These are phyloP conservation scores for Hepsetus odoe DNA, from an alignment of 2,113 vertebrate species.

Conservation along the genomic window DNA sequence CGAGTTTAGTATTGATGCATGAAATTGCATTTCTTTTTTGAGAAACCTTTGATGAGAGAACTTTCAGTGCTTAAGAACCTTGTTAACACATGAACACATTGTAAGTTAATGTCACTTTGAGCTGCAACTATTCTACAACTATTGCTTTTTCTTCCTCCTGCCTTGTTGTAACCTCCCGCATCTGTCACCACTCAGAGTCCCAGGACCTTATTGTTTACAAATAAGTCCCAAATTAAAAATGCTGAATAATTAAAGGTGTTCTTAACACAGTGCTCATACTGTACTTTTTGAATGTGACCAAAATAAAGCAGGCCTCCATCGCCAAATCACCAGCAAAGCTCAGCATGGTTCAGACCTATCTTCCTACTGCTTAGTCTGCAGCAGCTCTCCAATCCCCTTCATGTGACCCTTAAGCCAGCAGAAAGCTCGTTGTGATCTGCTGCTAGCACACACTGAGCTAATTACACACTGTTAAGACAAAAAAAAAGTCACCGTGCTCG, in stretches of 20 bases:
- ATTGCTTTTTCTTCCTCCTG: too few relatives aligned
- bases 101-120: too few relatives aligned
- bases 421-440: conserved; percentile 42
- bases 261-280: background rate
- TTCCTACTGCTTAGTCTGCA: conserved; percentile 7
- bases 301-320: background rate
- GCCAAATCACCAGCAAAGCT: conserved; percentile 8
- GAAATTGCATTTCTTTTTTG: too few relatives aligned
- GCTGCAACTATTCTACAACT: too few relatives aligned
- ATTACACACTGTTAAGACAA: conserved; percentile 44
- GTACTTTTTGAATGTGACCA: background rate
- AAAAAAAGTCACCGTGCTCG: conserved; percentile 36
- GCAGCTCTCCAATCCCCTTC: conserved; percentile 46
- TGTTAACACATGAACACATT: too few relatives aligned
- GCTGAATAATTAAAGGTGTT: background rate
- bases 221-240: too few relatives aligned
- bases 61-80: too few relatives aligned
- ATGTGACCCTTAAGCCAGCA: conserved; percentile 56
- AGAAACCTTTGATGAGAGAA: too few relatives aligned
- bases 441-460: conserved; percentile 54
- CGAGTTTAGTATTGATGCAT: too few relatives aligned
- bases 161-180: too few relatives aligned
- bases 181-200: too few relatives aligned
- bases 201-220: too few relatives aligned
- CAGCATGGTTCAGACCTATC: conserved; percentile 5